Percentiles rank a stretch among this genome's conserved stretches.
These are phyloP conservation scores for Peromyscus aztecus DNA, from an alignment of 2,797 vertebrate genomes.

Conservation along the genomic window DNA sequence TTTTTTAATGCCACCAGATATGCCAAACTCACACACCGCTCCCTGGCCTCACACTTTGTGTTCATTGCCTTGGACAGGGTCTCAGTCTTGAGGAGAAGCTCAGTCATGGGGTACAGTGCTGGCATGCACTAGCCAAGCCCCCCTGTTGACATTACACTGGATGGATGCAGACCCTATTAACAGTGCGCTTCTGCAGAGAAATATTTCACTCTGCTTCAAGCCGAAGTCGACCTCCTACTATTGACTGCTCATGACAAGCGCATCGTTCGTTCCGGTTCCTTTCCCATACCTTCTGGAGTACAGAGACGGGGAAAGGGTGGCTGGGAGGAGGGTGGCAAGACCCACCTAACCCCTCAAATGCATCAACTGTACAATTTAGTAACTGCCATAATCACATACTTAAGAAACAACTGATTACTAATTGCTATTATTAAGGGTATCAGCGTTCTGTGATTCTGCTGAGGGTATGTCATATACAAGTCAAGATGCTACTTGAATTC, in stretches of 20 bases:
- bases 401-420: conserved; percentile 84
- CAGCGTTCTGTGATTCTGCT: conserved; percentile 75
- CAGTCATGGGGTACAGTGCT: rapidly evolving
- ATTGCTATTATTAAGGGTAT: conserved; percentile 83
- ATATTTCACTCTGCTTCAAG: neutral
- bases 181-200: neutral
- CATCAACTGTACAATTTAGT: conserved; percentile 63
- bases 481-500: conserved; percentile 83
- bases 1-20: too few relatives aligned
- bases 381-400: conserved; percentile 78
- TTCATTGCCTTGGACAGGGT: rapidly evolving
- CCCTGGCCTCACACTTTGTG: rapidly evolving
- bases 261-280: neutral
- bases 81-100: neutral
- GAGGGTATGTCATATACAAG: conserved; percentile 75
- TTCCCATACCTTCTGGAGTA: neutral
- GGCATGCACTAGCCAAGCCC: rapidly evolving
- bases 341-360: conserved; percentile 45
- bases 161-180: rapidly evolving
- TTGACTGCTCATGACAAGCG: rapidly evolving
- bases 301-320: neutral
- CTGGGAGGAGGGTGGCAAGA: neutral
- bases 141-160: neutral
- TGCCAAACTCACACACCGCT: neutral
- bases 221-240: neutral